Conservation (phyloP, 2,113 vertebrate species). For the Cephalopholis sonnerati region DNA sequence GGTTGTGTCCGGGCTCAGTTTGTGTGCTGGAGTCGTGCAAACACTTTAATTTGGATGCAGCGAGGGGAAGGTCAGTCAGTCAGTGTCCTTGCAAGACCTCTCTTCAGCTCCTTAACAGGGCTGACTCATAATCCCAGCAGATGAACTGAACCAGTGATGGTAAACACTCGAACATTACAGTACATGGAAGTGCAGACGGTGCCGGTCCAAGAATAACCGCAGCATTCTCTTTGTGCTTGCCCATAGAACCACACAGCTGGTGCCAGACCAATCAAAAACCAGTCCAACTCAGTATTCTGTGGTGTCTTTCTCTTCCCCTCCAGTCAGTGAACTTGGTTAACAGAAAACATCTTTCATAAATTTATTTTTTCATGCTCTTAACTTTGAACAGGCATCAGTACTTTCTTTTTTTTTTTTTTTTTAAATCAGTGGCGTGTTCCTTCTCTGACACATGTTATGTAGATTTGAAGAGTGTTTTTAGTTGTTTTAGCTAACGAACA, state of each 20-base stretch:
- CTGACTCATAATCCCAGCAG: conserved; percentile 63
- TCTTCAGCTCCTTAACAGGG: conserved; percentile 46
- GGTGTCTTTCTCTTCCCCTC: conserved; percentile 63
- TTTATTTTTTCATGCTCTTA: conserved; percentile 32
- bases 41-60: conserved; percentile 67
- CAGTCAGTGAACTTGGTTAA: conserved; percentile 72
- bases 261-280: conserved; percentile 71
- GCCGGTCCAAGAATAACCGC: conserved; percentile 76
- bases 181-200: conserved; percentile 66
- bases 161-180: conserved; percentile 70
- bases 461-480: conserved; percentile 28
- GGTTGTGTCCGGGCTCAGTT: conserved; percentile 35
- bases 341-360: conserved; percentile 60
- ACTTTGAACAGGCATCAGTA: conserved; percentile 19
- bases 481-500: conserved; percentile 46
- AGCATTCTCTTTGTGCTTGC: conserved; percentile 71
- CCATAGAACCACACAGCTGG: conserved; percentile 70
- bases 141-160: conserved; percentile 63
- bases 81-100: conserved; percentile 78
- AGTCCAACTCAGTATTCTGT: conserved; percentile 68
- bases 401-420: not conserved
- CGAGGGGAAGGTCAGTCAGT: conserved; percentile 50
- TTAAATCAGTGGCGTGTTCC: conserved; percentile 27
- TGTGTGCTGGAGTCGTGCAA: conserved; percentile 61
- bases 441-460: conserved; percentile 22